phyloP scores from a whole-genome alignment of 2,888 invertebrate genomes.

The Agapetus fuscipes region DNA sequence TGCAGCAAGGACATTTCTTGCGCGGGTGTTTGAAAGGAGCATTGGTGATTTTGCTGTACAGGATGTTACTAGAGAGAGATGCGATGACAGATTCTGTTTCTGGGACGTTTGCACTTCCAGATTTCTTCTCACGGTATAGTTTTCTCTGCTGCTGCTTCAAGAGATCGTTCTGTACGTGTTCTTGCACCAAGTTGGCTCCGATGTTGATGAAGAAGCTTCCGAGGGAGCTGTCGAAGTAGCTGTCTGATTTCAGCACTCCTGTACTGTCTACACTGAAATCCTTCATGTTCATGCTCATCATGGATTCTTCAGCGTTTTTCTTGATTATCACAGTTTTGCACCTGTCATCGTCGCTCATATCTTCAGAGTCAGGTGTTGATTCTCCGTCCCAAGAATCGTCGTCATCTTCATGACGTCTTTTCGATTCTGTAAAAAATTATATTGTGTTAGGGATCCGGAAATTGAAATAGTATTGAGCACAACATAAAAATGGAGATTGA shows the following conservation, averaged over 20 bases:
- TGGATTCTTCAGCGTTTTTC: constrained; percentile 43
- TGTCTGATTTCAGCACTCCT: constrained; percentile 43
- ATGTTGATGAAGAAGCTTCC: constrained; percentile 89
- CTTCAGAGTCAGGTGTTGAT: constrained; percentile 42
- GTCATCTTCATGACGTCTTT: constrained; percentile 38
- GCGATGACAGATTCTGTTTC: constrained; percentile 69
- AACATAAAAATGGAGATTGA: too few relatives aligned
- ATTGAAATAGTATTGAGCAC: too few relatives aligned
- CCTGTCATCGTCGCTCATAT: constrained; percentile 33
- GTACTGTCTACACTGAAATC: constrained; percentile 32
- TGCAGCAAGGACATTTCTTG: constrained; percentile 81
- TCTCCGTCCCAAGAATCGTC: constrained; percentile 50
- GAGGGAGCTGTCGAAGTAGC: constrained; percentile 77
- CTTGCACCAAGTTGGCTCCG: constrained; percentile 83
- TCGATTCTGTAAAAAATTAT: constrained; percentile 26
- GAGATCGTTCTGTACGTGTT: constrained; percentile 88
- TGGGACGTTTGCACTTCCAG: constrained; percentile 50
- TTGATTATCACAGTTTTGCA: constrained; percentile 41
- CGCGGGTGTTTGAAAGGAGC: constrained; percentile 64
- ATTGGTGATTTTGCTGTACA: constrained; percentile 79
- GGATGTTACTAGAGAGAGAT: constrained; percentile 75
- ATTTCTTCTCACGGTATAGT: constrained; percentile 55
- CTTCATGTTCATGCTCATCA: constrained; percentile 41
- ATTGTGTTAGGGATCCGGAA: too few relatives aligned
- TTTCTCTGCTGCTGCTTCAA: constrained; percentile 80